phyloP scores from a whole-genome alignment of 2,113 vertebrate species.

The Psilopogon haemacephalus region DNA sequence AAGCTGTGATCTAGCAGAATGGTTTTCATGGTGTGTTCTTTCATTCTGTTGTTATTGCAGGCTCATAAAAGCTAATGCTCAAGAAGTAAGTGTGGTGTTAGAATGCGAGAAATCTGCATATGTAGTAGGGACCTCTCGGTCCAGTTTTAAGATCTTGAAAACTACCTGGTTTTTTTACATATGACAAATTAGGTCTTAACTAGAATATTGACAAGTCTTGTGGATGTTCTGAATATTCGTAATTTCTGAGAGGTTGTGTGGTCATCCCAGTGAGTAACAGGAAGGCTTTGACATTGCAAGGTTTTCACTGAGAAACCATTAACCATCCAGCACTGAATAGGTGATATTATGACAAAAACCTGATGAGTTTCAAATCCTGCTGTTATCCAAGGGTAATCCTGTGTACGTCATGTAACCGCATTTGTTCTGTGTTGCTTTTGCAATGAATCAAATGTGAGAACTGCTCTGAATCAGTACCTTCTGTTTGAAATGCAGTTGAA shows the following conservation, averaged over 20 bases:
- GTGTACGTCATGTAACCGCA: not conserved
- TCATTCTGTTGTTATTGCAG: not conserved
- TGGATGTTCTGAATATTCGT: not conserved
- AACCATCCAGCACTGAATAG: not conserved
- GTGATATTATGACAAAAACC: not conserved
- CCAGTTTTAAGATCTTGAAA: not conserved
- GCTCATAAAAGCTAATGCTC: not conserved
- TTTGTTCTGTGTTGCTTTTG: not conserved
- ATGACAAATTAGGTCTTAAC: not conserved
- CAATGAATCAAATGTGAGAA: not conserved
- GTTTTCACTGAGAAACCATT: not conserved
- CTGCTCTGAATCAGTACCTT: not conserved
- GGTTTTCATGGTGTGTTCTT: not conserved
- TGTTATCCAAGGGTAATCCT: not conserved
- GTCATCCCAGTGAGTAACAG: not conserved
- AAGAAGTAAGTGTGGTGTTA: not conserved
- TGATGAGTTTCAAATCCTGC: not conserved
- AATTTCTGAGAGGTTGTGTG: not conserved
- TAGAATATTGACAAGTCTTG: not conserved
- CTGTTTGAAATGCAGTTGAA: not conserved
- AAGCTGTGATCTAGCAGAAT: not conserved
- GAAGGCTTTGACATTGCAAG: not conserved
- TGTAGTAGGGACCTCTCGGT: not conserved
- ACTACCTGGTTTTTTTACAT: rapidly evolving
- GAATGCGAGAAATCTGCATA: not conserved